These are phyloP conservation scores for Prionace glauca DNA, from an alignment of 2,797 vertebrate genomes.

Conservation along the genomic window DNA sequence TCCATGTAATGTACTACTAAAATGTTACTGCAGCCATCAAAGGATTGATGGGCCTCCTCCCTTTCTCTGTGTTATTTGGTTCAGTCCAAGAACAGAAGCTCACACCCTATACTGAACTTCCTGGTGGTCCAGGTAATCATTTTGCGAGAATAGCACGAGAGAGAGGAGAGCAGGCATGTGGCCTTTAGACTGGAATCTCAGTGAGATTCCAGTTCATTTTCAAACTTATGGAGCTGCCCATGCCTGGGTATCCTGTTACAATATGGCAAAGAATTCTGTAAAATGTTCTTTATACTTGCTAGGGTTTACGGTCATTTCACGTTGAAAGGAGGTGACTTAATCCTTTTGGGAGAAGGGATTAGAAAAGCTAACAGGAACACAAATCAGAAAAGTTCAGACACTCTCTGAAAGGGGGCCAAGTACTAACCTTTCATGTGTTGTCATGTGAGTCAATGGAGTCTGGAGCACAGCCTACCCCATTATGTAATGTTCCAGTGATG, in stretches of 20 bases:
- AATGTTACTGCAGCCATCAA: neutral
- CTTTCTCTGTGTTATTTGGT: neutral
- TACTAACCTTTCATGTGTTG: constrained; percentile 7
- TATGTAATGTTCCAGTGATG: constrained; percentile 24
- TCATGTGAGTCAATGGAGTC: constrained; percentile 31
- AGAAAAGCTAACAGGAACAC: constrained; percentile 33
- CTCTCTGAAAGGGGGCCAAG: constrained; percentile 23
- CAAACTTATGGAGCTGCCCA: neutral
- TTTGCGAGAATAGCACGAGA: neutral
- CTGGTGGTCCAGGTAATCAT: neutral
- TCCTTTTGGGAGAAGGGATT: constrained; percentile 34
- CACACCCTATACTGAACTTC: neutral
- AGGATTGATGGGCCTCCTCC: neutral
- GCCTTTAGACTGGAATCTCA: neutral
- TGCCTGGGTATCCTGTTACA: neutral
- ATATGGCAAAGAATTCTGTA: neutral
- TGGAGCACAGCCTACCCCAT: constrained; percentile 28
- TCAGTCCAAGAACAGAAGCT: neutral
- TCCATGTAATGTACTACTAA: neutral
- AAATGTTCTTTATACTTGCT: constrained; percentile 1
- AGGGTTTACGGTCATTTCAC: neutral
- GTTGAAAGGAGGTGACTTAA: constrained; percentile 25
- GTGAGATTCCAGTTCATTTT: neutral
- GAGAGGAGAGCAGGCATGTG: neutral
- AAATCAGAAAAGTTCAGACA: constrained; percentile 28